phyloP scores from a whole-genome alignment of 2,113 vertebrate species.

The Lamprologus callipterus region DNA sequence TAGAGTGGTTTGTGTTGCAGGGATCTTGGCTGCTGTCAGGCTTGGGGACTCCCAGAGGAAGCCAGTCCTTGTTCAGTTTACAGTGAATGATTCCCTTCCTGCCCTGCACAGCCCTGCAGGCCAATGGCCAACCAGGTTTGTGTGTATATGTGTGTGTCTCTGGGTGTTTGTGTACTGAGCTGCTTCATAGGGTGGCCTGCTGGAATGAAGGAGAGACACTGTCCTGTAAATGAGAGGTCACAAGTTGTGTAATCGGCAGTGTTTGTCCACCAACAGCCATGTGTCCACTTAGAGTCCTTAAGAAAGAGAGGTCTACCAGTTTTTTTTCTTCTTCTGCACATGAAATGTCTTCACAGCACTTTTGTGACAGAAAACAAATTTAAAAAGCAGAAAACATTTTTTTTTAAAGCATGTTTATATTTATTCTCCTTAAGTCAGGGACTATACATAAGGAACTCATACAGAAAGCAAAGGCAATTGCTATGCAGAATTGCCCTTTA shows the following conservation, averaged over 20 bases:
- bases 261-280: conserved; percentile 8
- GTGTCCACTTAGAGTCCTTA: neutral
- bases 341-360: neutral
- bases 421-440: neutral
- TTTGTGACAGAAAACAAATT: neutral
- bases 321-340: neutral
- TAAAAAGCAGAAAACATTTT: neutral
- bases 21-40: conserved; percentile 77
- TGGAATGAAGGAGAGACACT: neutral
- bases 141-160: conserved; percentile 27
- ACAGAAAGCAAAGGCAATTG: neutral
- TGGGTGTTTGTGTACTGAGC: conserved; percentile 1
- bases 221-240: conserved; percentile 17
- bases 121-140: conserved; percentile 62
- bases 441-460: neutral
- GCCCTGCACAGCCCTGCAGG: conserved; percentile 67
- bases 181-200: neutral
- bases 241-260: conserved; percentile 4
- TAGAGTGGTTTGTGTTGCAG: conserved; percentile 74
- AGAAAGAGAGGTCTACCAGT: neutral
- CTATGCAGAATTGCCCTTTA: neutral
- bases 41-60: conserved; percentile 75
- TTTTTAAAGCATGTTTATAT: neutral
- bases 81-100: conserved; percentile 83
- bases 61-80: conserved; percentile 72